These are phyloP conservation scores for Anas bernieri DNA, from an alignment of 2,797 vertebrate species.

Conservation along the genomic window DNA sequence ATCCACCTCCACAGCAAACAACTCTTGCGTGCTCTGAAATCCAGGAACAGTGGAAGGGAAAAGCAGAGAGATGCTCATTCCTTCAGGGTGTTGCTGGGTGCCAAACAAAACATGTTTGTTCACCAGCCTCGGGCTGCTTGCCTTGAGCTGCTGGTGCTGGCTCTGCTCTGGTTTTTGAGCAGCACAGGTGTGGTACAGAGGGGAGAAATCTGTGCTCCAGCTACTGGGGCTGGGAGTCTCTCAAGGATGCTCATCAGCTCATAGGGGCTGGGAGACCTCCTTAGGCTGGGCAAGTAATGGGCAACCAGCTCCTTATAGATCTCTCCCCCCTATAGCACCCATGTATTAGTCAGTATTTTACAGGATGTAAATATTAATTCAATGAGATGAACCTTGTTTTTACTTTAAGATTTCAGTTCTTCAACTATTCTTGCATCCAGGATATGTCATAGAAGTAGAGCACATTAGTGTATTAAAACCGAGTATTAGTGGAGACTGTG, in stretches of 20 bases:
- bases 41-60: not conserved
- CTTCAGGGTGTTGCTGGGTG: rapidly evolving
- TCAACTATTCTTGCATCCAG: constrained; percentile 9
- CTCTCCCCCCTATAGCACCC: not conserved
- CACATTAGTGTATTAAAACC: too few relatives aligned
- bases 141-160: not conserved
- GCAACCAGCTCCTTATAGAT: constrained; percentile 25
- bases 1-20: rapidly evolving
- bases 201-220: not conserved
- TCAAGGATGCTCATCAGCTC: constrained; percentile 22
- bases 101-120: not conserved
- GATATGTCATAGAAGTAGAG: not conserved
- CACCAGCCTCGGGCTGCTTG: not conserved
- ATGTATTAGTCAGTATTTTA: constrained; percentile 45
- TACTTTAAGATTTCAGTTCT: constrained; percentile 44
- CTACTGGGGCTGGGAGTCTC: not conserved
- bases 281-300: constrained; percentile 43
- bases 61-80: not conserved
- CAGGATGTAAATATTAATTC: constrained; percentile 61
- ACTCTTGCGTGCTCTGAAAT: rapidly evolving
- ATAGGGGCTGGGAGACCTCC: not conserved
- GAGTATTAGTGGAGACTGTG: too few relatives aligned
- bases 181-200: not conserved
- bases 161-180: not conserved
- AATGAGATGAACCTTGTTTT: constrained; percentile 30